A percentile compares a stretch with the other conserved stretches of the same genome.
These are phyloP conservation scores for Dryadula phaetusa DNA, from an alignment of 2,888 invertebrate genomes.

Conservation along the genomic window DNA sequence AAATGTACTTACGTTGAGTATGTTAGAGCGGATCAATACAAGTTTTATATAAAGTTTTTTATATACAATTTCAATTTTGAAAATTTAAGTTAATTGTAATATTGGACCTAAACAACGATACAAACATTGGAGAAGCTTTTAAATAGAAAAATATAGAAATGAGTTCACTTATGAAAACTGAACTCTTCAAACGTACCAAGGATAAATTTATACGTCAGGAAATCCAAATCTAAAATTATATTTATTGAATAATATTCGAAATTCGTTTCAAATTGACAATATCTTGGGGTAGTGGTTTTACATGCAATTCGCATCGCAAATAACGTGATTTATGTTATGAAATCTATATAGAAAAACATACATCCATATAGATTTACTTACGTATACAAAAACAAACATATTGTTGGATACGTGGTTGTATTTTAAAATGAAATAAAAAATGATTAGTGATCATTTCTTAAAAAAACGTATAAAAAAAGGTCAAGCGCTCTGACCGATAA, in stretches of 20 bases:
- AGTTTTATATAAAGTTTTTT: no score
- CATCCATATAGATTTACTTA: no score
- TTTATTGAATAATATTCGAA: constrained; percentile 14
- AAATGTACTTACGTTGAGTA: no score
- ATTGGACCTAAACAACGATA: neutral
- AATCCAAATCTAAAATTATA: constrained; percentile 1
- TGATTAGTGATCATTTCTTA: no score
- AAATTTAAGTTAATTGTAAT: no score
- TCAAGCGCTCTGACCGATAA: no score
- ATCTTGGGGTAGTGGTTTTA: constrained; percentile 2
- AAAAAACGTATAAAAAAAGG: no score
- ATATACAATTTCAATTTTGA: no score
- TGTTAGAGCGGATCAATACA: no score
- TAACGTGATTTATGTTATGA: neutral
- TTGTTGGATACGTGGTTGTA: no score
- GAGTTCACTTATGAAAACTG: neutral
- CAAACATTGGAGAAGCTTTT: neutral
- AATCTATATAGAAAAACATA: neutral
- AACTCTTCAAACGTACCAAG: neutral
- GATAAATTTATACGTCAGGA: constrained; percentile 15
- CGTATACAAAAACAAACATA: no score
- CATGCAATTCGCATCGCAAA: constrained; percentile 2
- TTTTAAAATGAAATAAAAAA: no score
- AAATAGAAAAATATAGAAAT: neutral
- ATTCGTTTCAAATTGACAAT: constrained; percentile 25